Evolutionary conservation across 2,797 vertebrate genomes (phyloP), one percentile per base, ranked within the genome.

Genomic region (Alfaro cultratus): DNA sequence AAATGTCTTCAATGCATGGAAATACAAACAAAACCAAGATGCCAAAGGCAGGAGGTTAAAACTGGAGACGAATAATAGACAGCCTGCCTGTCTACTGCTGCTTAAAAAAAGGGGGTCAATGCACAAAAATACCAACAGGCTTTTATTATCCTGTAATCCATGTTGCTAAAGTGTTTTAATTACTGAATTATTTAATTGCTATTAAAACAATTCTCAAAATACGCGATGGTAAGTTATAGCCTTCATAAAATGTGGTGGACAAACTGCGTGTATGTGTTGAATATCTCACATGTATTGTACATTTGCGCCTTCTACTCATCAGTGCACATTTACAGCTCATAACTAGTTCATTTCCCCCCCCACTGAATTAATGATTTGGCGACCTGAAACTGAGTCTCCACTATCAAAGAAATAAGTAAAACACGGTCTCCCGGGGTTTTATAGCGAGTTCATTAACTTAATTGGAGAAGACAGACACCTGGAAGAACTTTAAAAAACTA

Each of bases 11-110:
- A 78, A 85, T 86, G 85, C 85, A 84, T 83, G 29, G 80, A 83
- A 70, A 86, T 68, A 51, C 78, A 80, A 79, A 93, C 89, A 94
- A 94, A 92, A 86, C 67, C 68, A 72, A 53, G 73, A 34, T 29
- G 90, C 93, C 89, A 75, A 1, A 67, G 85, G 93, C 92, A 88
- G 23, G 34, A 83, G 55, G 72, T 82, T 46, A 76, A 80, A 83
- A 57, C 29, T 51, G 75, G 76, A 68, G 29, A 46, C 80, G 55
- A 55, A 92, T 62, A 94, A 92, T 75, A 76, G 82, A 23, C 45
- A 74, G 46, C 39, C 57, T 80, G 45, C 8, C 16, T 83, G 67
- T 51, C 21, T 34, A 49, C 45, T 41, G 36, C 16, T 39, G 60
- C 80, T 78, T 41, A 51, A 21, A 21, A 72, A 76, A 49, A 11